These are phyloP conservation scores for Narcine bancroftii DNA, from an alignment of 2,113 vertebrate genomes.

Conservation along the genomic window DNA sequence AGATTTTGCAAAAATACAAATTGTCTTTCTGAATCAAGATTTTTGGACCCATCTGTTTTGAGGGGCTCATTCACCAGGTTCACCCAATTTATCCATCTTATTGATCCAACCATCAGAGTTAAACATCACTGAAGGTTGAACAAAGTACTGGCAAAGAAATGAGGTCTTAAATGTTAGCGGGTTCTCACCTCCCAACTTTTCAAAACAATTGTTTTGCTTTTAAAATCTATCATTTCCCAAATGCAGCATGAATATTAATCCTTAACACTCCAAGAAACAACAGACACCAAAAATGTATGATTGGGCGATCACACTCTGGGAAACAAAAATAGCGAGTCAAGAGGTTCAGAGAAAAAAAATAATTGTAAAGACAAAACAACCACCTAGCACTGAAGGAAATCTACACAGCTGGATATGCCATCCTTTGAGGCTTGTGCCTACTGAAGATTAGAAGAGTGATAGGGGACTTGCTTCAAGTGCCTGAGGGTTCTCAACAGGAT, in stretches of 20 bases:
- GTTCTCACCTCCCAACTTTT: neutral
- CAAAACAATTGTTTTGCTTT: neutral
- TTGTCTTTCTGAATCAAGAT: neutral
- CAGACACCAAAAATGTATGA: neutral
- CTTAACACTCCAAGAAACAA: neutral
- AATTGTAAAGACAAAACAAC: neutral
- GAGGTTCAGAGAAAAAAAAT: neutral
- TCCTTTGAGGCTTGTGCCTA: no score
- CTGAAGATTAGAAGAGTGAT: no score
- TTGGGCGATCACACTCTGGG: neutral
- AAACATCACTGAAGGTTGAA: neutral
- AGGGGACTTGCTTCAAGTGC: no score
- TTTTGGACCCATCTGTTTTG: neutral
- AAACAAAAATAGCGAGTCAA: neutral
- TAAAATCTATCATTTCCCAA: neutral
- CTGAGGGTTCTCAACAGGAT: no score
- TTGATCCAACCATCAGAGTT: neutral
- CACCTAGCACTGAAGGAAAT: no score
- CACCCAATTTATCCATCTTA: neutral
- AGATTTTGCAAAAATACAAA: no score
- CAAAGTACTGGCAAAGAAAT: neutral
- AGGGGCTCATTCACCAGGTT: neutral
- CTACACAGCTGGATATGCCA: no score
- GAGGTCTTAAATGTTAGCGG: neutral
- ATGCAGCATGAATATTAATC: neutral